These are phyloP conservation scores for Tortrix viridana DNA, from an alignment of 2,888 invertebrate species.

Conservation along the genomic window DNA sequence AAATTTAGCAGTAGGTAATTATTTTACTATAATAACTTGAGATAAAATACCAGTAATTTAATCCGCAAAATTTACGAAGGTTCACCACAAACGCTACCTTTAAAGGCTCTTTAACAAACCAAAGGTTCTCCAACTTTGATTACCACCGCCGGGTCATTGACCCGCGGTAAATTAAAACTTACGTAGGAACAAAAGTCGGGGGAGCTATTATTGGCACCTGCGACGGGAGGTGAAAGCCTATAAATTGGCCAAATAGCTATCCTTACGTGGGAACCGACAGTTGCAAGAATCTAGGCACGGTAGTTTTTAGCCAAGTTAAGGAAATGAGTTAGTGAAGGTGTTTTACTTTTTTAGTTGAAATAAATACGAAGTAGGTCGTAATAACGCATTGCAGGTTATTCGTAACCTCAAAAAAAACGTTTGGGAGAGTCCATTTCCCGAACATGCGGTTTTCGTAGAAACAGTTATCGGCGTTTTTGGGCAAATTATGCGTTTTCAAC, in stretches of 20 bases:
- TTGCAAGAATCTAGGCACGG: conserved; percentile 45
- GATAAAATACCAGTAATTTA: too few species aligned
- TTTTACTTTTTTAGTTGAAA: too few species aligned
- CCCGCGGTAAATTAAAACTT: conserved; percentile 34
- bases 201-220: conserved; percentile 70
- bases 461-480: too few species aligned
- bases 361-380: too few species aligned
- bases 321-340: neutral
- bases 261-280: conserved; percentile 62
- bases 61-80: neutral
- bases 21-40: too few species aligned
- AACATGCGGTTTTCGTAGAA: too few species aligned
- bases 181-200: conserved; percentile 29
- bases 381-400: too few species aligned
- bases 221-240: conserved; percentile 57
- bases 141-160: conserved; percentile 21
- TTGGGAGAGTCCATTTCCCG: too few species aligned
- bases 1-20: too few species aligned
- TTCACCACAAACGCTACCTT: neutral
- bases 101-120: neutral
- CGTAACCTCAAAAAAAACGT: too few species aligned
- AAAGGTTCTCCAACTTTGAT: conserved; percentile 21
- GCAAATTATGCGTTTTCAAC: too few species aligned
- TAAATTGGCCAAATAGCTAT: conserved; percentile 65
- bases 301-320: conserved; percentile 13